Percentiles rank a stretch among this genome's conserved stretches.
These are phyloP conservation scores for Morpho helenor DNA, from an alignment of 2,888 invertebrate genomes.

Conservation along the genomic window DNA sequence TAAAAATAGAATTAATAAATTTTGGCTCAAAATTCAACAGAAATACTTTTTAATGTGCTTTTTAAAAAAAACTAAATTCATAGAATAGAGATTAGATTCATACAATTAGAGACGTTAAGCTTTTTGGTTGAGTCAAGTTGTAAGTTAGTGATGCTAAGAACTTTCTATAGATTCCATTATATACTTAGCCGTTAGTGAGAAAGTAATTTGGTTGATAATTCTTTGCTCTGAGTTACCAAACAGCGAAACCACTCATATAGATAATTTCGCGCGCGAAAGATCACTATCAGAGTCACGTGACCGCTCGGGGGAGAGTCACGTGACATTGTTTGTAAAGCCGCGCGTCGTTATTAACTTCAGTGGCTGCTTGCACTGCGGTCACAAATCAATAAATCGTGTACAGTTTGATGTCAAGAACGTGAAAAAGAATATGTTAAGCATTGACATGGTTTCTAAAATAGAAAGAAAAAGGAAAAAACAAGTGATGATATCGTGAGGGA, in stretches of 20 bases:
- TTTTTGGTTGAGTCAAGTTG: no score
- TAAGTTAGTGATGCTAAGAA: no score
- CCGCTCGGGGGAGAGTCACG: conserved; percentile 54
- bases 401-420: no score
- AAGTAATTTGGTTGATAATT: conserved; percentile 14
- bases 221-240: conserved; percentile 7
- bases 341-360: conserved; percentile 59
- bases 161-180: no score
- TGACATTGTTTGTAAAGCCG: conserved; percentile 60
- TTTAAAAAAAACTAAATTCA: no score
- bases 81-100: no score
- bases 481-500: no score
- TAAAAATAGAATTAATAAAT: no score
- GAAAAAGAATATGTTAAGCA: not conserved
- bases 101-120: no score
- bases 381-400: conserved; percentile 21
- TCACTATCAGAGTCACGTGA: conserved; percentile 62
- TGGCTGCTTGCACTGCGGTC: conserved; percentile 23
- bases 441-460: not conserved
- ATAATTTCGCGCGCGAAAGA: conserved; percentile 66
- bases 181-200: not conserved
- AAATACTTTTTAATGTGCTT: no score
- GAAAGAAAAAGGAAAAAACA: no score
- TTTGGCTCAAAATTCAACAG: no score
- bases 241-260: conserved; percentile 37